phyloP scores from a whole-genome alignment of 2,113 vertebrate genomes.

The Ictalurus punctatus region DNA sequence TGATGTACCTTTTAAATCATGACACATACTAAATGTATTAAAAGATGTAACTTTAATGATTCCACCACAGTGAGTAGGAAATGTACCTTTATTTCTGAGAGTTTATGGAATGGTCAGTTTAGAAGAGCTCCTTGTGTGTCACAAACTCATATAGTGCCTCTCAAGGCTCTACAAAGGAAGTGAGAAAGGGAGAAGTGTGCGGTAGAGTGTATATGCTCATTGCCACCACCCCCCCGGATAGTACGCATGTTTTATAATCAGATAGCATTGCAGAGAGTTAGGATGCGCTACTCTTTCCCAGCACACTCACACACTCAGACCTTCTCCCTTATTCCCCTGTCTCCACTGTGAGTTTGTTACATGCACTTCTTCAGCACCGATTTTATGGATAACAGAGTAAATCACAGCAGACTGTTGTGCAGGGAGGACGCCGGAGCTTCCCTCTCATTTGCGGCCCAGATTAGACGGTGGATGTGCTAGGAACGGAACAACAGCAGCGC shows the following conservation, averaged over 20 bases:
- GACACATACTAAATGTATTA: not conserved
- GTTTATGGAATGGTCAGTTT: not conserved
- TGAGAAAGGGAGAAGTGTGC: not conserved
- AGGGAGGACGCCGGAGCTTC: not conserved
- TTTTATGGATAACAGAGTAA: constrained; percentile 24
- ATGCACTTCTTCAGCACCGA: not conserved
- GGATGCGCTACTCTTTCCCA: constrained; percentile 25
- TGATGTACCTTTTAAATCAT: not conserved
- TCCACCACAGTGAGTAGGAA: not conserved
- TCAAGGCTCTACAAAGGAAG: not conserved
- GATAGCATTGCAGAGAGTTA: constrained; percentile 44
- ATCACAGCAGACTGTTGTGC: constrained; percentile 12
- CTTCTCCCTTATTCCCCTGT: not conserved
- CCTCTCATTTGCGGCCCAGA: not conserved
- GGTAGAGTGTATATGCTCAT: constrained; percentile 9
- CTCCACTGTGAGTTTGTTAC: constrained; percentile 19
- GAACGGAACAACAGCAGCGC: not conserved
- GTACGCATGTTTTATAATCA: constrained; percentile 65
- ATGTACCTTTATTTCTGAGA: not conserved
- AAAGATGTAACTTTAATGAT: not conserved
- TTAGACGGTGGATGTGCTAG: constrained; percentile 9
- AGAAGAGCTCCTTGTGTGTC: not conserved
- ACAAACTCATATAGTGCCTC: no score
- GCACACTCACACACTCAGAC: not conserved
- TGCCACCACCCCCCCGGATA: constrained; percentile 45